Evolutionary conservation across 1,140 invertebrate genomes (phyloP).

Genomic region (Armadillidium nasatum): DNA sequence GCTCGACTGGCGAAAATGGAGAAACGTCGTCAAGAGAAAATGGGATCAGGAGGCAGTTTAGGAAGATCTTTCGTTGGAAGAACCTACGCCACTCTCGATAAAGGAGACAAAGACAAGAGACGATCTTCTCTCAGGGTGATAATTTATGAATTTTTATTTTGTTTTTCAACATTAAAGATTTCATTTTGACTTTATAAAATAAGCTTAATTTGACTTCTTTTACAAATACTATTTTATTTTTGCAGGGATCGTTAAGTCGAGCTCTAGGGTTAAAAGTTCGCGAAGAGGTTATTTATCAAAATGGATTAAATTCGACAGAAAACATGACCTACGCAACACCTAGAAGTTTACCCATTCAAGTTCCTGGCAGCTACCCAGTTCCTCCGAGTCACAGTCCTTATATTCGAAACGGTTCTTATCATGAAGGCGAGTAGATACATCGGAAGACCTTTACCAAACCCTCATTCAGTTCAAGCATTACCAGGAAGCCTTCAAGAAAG

Average conservation of each 20-base stretch:
- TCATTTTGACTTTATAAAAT: background rate
- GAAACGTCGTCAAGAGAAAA: conserved; percentile 53
- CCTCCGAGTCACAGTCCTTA: conserved; percentile 51
- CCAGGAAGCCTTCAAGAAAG: background rate
- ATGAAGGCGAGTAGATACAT: conserved; percentile 10
- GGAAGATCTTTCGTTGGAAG: conserved; percentile 54
- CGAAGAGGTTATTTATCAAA: conserved; percentile 33
- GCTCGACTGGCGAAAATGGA: conserved; percentile 54
- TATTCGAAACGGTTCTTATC: conserved; percentile 52
- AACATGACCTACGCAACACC: conserved; percentile 30
- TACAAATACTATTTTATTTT: conserved; percentile 44
- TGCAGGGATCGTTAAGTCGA: conserved; percentile 68
- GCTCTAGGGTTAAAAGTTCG: conserved; percentile 62
- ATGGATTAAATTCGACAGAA: conserved; percentile 40
- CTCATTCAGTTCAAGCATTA: background rate
- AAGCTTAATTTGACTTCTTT: background rate
- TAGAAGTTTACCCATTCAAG: conserved; percentile 53
- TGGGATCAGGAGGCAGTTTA: conserved; percentile 54
- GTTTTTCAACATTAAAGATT: background rate
- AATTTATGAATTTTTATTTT: background rate
- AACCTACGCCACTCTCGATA: conserved; percentile 48
- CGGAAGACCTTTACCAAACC: background rate
- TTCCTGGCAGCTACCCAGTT: conserved; percentile 53
- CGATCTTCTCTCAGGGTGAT: conserved; percentile 44
- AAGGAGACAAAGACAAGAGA: conserved; percentile 42